phyloP scores from a whole-genome alignment of 2,113 vertebrate species.

The Cathartes aura region DNA sequence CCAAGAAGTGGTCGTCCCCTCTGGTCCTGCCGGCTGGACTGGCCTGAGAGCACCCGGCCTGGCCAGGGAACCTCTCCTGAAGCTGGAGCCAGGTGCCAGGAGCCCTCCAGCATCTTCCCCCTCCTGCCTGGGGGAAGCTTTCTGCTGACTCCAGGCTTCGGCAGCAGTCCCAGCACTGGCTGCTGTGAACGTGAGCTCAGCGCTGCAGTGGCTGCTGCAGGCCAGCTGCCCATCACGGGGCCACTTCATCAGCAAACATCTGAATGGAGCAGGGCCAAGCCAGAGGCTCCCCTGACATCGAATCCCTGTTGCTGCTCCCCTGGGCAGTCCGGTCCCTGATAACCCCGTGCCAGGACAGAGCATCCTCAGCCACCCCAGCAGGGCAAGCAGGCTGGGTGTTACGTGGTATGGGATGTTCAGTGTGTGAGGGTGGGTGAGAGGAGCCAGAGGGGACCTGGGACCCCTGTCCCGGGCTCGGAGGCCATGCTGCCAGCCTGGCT shows the following conservation, averaged over 20 bases:
- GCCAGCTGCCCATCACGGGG: neutral
- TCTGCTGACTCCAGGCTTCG: neutral
- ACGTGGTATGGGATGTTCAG: neutral
- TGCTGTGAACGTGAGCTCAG: neutral
- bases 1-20: neutral
- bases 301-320: neutral
- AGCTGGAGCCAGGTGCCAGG: neutral
- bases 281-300: neutral
- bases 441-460: neutral
- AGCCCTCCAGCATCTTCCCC: neutral
- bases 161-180: neutral
- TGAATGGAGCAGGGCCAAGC: neutral
- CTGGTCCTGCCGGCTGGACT: neutral
- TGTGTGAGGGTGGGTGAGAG: neutral
- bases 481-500: neutral
- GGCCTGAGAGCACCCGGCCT: neutral
- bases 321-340: fast-evolving
- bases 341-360: neutral
- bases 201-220: fast-evolving
- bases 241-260: neutral
- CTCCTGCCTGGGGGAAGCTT: neutral
- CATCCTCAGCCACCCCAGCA: neutral
- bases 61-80: neutral
- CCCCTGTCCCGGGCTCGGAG: neutral
- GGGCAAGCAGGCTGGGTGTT: neutral